Base-by-base conservation (phyloP, 2,797 vertebrate genomes). In the Rhinatrema bivittatum region DNA sequence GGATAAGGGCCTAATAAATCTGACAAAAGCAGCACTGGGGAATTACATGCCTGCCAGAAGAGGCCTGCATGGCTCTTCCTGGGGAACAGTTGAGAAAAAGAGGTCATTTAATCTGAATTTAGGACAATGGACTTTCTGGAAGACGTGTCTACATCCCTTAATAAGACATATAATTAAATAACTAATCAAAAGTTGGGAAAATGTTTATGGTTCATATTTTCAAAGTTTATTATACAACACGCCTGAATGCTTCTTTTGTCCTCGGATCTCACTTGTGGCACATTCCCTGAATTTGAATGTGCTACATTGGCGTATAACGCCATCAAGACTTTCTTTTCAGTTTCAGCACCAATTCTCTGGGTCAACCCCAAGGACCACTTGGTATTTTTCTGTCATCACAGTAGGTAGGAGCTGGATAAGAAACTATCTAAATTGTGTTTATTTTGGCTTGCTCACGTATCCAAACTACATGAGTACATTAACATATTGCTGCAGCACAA, bases 21-120 rank as follows among this genome's bases (percentile, higher is more conserved):
- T 48, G 26, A 44, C 48, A 66, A 65, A 35, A 33, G 36, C 9
- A 52, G 56, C 51, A 56, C 53, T 44, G 54, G 50, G 44, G 50
- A 61, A 29, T 18, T 54, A 55, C 52, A 44, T 29, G 20, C 15
- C 39, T 51, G 61, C 68, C 70, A 69, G 26, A 20, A 21, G 28
- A 20, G 50, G 52, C 50, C 59, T 42, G 46, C 55, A 64, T 40
- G 38, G 25, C 25, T 33, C 21, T 9, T 60, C 50, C 51, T 37
- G 46, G 45, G 56, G 50, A 60, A 42, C 30, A 20, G 18, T 38
- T 53, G 20, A 62, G 52, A 68, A 64, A 62, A 56, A 75, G 47
- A 60, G 15, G 44, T 36, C 16, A 29, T 47, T 64, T 52, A 46
- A 50, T 40, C 32, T 22, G 33, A 60, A 54, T 14, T 46, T 23